phyloP scores from a whole-genome alignment of 2,888 invertebrate species.

The Nowickia ferox region DNA sequence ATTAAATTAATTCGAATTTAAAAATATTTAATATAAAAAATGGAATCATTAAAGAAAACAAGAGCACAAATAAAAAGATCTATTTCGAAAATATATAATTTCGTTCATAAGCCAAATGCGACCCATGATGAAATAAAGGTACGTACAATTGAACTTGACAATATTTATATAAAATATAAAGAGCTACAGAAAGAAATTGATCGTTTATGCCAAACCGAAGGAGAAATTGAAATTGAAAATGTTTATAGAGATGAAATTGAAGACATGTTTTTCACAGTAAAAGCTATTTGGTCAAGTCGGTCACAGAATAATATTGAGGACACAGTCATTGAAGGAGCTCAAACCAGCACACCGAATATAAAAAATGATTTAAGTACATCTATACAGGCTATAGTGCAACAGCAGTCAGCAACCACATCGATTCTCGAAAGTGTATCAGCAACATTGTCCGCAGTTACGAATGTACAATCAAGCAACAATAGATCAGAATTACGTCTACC shows the following conservation, averaged over 20 bases:
- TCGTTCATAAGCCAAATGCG: neutral
- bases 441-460: neutral
- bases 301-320: neutral
- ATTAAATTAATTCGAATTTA: too few species aligned
- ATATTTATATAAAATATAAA: conserved; percentile 15
- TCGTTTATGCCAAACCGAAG: neutral
- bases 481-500: conserved; percentile 16
- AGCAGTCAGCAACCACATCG: conserved; percentile 3
- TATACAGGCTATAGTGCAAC: conserved; percentile 10
- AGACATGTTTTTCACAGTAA: conserved; percentile 19
- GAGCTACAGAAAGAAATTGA: conserved; percentile 11
- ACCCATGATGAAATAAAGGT: neutral
- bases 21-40: too few species aligned
- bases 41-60: too few species aligned
- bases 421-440: conserved; percentile 1
- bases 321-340: neutral
- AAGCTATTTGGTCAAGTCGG: conserved; percentile 16
- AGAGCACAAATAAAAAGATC: neutral
- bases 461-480: neutral
- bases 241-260: conserved; percentile 7
- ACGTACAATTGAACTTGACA: conserved; percentile 19
- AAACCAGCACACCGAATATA: conserved; percentile 10
- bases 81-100: neutral
- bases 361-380: conserved; percentile 1
- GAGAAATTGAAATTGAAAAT: neutral